Evolutionary conservation across 64 coral and sea anemone species (phyloP).

Genomic region (Stichodactyla helianthus): DNA sequence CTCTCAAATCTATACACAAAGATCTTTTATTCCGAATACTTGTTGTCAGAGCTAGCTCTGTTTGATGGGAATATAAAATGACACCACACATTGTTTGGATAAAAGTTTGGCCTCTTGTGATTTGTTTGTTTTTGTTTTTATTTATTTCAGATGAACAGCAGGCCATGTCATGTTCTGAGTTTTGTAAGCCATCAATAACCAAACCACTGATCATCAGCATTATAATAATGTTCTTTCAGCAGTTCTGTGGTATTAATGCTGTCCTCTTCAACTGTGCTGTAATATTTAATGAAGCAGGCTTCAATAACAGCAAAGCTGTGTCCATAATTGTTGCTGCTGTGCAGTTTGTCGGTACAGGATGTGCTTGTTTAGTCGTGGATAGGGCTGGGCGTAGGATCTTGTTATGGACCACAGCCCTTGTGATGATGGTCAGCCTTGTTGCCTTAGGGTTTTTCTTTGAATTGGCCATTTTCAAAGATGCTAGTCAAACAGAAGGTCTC

Average conservation of each 20-base stretch:
- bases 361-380: constrained; percentile 48
- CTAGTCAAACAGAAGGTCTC: not conserved
- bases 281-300: constrained; percentile 60
- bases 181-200: not conserved
- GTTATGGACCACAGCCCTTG: constrained; percentile 23
- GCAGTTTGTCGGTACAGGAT: constrained; percentile 56
- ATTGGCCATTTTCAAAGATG: constrained; percentile 16
- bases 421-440: constrained; percentile 44
- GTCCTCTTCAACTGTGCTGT: constrained; percentile 68
- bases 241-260: constrained; percentile 71
- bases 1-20: too few relatives aligned
- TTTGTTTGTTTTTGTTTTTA: not conserved
- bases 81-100: too few relatives aligned
- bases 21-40: too few relatives aligned
- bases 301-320: constrained; percentile 43
- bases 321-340: constrained; percentile 41
- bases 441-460: constrained; percentile 65
- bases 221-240: constrained; percentile 38
- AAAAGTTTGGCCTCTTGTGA: too few relatives aligned
- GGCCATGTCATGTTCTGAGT: constrained; percentile 47
- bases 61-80: too few relatives aligned
- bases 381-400: constrained; percentile 45
- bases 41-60: too few relatives aligned
- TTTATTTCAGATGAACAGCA: constrained; percentile 36
- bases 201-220: constrained; percentile 58